Evolutionary conservation across 1,140 invertebrate species (phyloP).

Genomic region (Glossosoma conforme): DNA sequence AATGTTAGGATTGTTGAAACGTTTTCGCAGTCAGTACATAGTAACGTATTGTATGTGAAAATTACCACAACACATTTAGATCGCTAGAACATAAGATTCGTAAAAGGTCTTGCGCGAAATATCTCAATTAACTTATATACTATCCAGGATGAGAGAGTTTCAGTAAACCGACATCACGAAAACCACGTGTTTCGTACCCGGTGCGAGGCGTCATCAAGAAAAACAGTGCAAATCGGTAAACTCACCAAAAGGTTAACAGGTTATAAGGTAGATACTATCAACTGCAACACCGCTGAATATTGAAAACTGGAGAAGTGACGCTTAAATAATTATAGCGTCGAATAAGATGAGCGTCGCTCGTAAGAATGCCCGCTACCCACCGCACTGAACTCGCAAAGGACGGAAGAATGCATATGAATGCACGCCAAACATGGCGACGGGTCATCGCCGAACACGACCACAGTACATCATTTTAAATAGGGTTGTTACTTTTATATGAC

Average conservation of each 20-base stretch:
- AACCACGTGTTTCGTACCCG: conserved; percentile 12
- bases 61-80: too few relatives aligned
- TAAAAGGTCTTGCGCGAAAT: too few relatives aligned
- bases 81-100: too few relatives aligned
- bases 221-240: conserved; percentile 7
- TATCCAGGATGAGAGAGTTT: too few relatives aligned
- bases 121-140: too few relatives aligned
- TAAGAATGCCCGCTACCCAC: conserved; percentile 52
- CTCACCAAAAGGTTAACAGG: conserved; percentile 7
- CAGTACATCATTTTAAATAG: too few relatives aligned
- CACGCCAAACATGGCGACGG: conserved; percentile 17
- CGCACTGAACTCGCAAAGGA: conserved; percentile 52
- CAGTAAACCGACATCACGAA: too few relatives aligned
- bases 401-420: conserved; percentile 29
- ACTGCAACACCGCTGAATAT: conserved; percentile 6
- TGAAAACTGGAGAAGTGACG: conserved; percentile 20
- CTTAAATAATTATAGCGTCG: conserved; percentile 20
- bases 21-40: too few relatives aligned
- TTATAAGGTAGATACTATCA: conserved; percentile 9
- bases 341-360: conserved; percentile 43
- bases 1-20: too few relatives aligned
- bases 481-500: too few relatives aligned
- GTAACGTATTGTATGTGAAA: too few relatives aligned
- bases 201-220: conserved; percentile 6
- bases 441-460: conserved; percentile 11